phyloP scores from a whole-genome alignment of 2,113 vertebrate species.

The Cromileptes altivelis region DNA sequence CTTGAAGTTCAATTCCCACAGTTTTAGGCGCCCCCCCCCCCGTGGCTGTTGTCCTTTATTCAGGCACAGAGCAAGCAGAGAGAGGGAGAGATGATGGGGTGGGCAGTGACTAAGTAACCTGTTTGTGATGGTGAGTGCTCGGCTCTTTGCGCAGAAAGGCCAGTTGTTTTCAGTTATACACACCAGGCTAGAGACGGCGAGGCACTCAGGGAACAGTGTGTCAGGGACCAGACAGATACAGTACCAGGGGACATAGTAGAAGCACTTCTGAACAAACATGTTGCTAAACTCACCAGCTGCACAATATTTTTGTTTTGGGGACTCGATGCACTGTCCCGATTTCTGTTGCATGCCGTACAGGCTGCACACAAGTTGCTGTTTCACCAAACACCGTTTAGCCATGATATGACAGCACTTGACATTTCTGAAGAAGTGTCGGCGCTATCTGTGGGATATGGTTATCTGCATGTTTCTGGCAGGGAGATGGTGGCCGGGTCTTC shows the following conservation, averaged over 20 bases:
- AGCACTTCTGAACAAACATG: conserved; percentile 16
- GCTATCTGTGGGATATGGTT: conserved; percentile 65
- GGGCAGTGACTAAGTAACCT: conserved; percentile 69
- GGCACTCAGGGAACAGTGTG: conserved; percentile 42
- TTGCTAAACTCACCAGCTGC: not conserved
- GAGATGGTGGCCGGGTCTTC: conserved; percentile 40
- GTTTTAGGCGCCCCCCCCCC: conserved; percentile 25
- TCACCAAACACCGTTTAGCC: conserved; percentile 56
- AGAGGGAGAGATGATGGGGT: conserved; percentile 22
- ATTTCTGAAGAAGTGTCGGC: conserved; percentile 66
- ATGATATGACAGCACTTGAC: conserved; percentile 65
- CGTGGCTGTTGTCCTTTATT: conserved; percentile 49
- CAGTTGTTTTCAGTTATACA: conserved; percentile 46
- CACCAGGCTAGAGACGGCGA: conserved; percentile 36
- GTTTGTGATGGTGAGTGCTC: conserved; percentile 57
- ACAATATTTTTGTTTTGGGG: not conserved
- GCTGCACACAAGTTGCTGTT: conserved; percentile 9
- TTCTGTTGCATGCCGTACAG: conserved; percentile 9
- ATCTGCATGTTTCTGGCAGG: conserved; percentile 57
- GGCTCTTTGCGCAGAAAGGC: conserved; percentile 43
- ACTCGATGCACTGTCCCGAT: not conserved
- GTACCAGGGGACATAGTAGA: conserved; percentile 12
- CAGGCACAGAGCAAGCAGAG: conserved; percentile 27
- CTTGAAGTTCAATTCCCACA: conserved; percentile 45
- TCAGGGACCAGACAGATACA: conserved; percentile 36